Percentiles rank a stretch among this genome's conserved stretches.
Evolutionary conservation across 2,113 vertebrate genomes (phyloP).

Genomic region (Ammodytes marinus): DNA sequence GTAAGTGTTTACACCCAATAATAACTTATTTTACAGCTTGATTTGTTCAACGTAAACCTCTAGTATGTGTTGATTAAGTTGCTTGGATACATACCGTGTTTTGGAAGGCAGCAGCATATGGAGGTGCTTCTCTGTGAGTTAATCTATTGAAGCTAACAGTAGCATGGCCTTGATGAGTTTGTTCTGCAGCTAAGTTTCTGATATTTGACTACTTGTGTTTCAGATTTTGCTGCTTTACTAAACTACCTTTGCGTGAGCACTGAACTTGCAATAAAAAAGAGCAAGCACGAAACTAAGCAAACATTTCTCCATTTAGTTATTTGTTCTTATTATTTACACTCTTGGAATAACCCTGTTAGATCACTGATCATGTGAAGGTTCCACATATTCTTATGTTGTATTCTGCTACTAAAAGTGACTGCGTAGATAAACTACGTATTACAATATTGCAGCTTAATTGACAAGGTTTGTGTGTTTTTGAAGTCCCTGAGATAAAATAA

Average conservation of each 20-base stretch:
- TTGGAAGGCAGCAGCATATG: neutral
- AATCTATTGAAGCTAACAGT: constrained; percentile 53
- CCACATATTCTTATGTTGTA: too few species aligned
- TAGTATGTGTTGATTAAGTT: accelerated
- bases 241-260: neutral
- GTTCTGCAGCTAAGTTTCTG: neutral
- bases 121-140: constrained; percentile 42
- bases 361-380: too few species aligned
- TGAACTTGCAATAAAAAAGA: neutral
- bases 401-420: too few species aligned
- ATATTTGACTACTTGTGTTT: constrained; percentile 1
- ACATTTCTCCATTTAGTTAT: neutral
- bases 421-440: too few species aligned
- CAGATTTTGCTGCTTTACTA: neutral
- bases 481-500: too few species aligned
- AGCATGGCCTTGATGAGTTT: constrained; percentile 47
- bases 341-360: too few species aligned
- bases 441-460: too few species aligned
- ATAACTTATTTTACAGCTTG: neutral
- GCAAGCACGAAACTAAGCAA: neutral
- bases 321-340: neutral
- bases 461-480: too few species aligned
- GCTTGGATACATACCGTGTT: neutral
- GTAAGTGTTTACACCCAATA: constrained; percentile 55
- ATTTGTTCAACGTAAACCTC: accelerated